These are phyloP conservation scores for Platyrinchus mystaceus DNA, from an alignment of 2,797 vertebrate species.

Conservation along the genomic window DNA sequence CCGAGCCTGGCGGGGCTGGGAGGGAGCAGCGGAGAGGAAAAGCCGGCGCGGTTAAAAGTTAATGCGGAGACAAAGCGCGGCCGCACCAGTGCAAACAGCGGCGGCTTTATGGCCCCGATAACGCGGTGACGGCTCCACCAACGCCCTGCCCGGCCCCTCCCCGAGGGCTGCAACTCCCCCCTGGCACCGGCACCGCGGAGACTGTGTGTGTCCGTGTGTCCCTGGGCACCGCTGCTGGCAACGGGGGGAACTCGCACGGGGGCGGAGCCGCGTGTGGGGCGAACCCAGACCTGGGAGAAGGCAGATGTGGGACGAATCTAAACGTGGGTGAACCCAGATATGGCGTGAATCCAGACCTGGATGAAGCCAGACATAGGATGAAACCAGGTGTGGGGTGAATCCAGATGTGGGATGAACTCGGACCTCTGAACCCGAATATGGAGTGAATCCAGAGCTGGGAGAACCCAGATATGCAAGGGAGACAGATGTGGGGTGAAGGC, in stretches of 20 bases:
- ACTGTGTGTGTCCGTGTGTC: not conserved
- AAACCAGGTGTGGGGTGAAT: not conserved
- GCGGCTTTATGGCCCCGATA: not conserved
- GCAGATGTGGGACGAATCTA: too few species aligned
- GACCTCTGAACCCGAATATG: not conserved
- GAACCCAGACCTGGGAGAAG: not conserved
- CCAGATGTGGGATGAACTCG: not conserved
- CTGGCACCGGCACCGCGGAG: not conserved
- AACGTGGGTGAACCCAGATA: not conserved
- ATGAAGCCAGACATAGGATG: too few species aligned
- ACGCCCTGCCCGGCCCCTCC: not conserved
- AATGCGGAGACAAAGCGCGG: not conserved
- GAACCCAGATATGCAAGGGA: not conserved
- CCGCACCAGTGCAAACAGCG: not conserved
- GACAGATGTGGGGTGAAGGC: rapidly evolving
- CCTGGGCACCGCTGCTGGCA: not conserved
- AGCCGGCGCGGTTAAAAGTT: not conserved
- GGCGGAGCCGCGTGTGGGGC: not conserved
- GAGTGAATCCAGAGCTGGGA: not conserved
- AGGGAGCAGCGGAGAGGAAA: not conserved
- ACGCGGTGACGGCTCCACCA: not conserved
- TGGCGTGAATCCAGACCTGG: not conserved
- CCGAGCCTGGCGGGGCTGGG: rapidly evolving
- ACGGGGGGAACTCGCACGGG: not conserved
- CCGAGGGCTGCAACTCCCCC: not conserved